Conservation (phyloP, 2,113 vertebrate species). For the Marmota flaviventris region DNA sequence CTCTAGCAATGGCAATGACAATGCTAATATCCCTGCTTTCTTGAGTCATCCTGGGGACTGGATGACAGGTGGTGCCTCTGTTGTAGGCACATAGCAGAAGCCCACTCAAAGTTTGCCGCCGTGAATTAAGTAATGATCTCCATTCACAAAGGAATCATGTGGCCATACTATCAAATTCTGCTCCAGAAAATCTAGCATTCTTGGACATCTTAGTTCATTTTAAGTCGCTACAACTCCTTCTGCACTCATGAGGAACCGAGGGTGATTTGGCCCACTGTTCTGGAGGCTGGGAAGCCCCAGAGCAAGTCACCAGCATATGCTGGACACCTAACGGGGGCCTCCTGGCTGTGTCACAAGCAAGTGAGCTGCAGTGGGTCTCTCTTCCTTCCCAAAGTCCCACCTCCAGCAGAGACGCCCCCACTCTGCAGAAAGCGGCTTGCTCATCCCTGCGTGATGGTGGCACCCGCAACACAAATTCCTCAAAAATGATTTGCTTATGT, state of each 20-base stretch:
- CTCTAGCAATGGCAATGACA: background rate
- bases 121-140: background rate
- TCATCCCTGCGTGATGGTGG: background rate
- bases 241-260: background rate
- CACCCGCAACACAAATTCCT: background rate
- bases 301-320: fast-evolving
- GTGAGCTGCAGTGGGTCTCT: background rate
- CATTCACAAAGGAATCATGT: background rate
- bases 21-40: background rate
- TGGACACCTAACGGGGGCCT: background rate
- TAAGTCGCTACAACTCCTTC: background rate
- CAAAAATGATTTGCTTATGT: constrained; percentile 24
- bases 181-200: background rate
- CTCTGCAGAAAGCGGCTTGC: fast-evolving
- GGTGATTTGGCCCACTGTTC: background rate
- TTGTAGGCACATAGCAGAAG: background rate
- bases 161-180: background rate
- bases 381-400: background rate
- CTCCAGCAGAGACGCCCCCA: background rate
- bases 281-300: background rate
- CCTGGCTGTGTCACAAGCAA: background rate
- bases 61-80: background rate
- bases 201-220: background rate
- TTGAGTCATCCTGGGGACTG: background rate
- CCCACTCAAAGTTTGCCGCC: background rate